Evolutionary conservation across 2,797 vertebrate species (phyloP).

Genomic region (Typhlichthys eigenmanni): DNA sequence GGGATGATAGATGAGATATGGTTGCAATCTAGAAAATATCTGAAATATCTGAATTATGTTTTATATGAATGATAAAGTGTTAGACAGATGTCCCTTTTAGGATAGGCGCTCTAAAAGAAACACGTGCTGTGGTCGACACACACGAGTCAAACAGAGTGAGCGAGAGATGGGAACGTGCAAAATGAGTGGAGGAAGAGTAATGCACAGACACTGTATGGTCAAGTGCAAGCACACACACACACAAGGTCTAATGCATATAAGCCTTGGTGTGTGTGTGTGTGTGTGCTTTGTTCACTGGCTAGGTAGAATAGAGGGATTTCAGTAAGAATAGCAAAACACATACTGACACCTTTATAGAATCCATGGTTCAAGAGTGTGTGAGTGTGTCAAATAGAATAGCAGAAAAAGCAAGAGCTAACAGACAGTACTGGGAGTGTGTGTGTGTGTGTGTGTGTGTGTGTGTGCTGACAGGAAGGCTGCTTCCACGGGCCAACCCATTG

Average conservation of each 20-base stretch:
- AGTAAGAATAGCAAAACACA: background rate
- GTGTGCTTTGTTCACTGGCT: background rate
- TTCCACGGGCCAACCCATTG: background rate
- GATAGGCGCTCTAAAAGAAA: no score
- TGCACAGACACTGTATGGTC: background rate
- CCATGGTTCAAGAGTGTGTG: background rate
- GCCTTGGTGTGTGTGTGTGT: background rate
- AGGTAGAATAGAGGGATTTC: constrained; percentile 2
- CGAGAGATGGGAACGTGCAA: no score
- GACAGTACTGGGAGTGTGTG: background rate
- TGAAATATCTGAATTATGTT: no score
- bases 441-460: constrained; percentile 6
- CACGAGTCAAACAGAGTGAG: no score
- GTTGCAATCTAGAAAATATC: no score
- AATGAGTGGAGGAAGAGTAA: background rate
- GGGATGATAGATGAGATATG: no score
- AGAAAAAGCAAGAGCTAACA: no score
- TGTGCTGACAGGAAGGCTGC: background rate
- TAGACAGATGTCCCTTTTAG: no score
- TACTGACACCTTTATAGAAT: background rate
- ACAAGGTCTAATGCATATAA: background rate
- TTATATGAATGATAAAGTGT: no score
- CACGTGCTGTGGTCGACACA: no score
- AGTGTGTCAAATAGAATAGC: background rate
- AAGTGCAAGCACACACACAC: background rate